Base-by-base conservation (phyloP, 2,888 invertebrate genomes). In the Lepeophtheirus nordmannii region DNA sequence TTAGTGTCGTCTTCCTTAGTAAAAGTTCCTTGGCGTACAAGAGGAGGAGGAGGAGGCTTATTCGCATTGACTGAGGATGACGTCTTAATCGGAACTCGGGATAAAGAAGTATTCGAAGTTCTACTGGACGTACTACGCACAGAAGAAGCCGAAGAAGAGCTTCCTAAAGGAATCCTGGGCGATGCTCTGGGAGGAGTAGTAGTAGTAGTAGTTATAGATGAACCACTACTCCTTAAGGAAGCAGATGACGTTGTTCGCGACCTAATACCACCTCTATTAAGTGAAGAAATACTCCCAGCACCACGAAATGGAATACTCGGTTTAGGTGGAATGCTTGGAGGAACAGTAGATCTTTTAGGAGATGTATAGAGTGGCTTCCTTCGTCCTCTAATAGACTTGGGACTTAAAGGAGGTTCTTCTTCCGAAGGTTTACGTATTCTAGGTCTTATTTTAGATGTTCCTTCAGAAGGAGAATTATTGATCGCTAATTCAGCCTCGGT, bases 21-120 rank as follows among this genome's bases (percentile, higher is more conserved):
- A 74, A 93, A 93, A 0, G 93, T 93, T 14, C 89, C 89, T 75
- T 93, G 91, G 38, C 92, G 81, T 70, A 87, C 86, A 41, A 87
- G 74, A 30, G 71, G 71, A 22, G 68, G 74, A 30, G 71, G 71
- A 22, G 68, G 69, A 0, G 81, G 80, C 65, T 80, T 73, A 0
- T 80, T 30, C 7, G 30, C 30, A 7, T 5, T 30, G 7, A 30
- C 30, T 30, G 30, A 30, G 7, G 30, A 30, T 30, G 30, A 30
- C 3, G 30, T 30, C 7, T 30, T 30, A 30, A 30, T 30, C 7
- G 30, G 30, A 30, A 30, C 30, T 5, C 30, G 65, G 23, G 67
- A 41, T n/a, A 66, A 63, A 30, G 63, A 30, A 30, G 30, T 5
- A 30, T 30, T 41, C 14, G 67, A 56, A 8, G 75, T 71, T 68